Evolutionary conservation across 2,797 vertebrate genomes (phyloP), one percentile per base, ranked within the genome.

Genomic region (Poeciliopsis infans): DNA sequence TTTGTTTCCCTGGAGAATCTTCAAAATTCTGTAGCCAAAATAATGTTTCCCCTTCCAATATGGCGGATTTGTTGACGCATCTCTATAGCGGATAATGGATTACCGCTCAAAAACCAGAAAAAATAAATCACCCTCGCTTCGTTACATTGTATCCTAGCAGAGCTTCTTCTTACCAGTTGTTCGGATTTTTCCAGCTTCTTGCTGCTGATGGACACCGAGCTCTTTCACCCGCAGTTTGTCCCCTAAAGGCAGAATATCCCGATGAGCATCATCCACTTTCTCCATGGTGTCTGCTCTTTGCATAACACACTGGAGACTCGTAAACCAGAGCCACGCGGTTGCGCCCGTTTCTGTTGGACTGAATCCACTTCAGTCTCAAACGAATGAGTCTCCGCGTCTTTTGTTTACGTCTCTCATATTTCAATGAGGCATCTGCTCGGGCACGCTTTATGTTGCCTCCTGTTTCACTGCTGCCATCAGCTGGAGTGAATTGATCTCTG

Each of bases 351-450:
- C 28, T 25, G 12, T 46, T 43, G 7, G 20, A 69, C 47, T 49
- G 41, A 25, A 0, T 41, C 55, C 23, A 73, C 31, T 31, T 16
- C 7, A 36, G 10, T 64, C 16, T 36, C 33, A 66, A 66, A 39
- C 33, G 61, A 66, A 4, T 18, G 31, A 8, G 59, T 36, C 6
- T 18, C 13, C 13, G 11, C 0, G n/a, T 61, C 31, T 66, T 66
- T 66, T 66, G 33, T 39, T 39, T 66, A 23, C 8, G 28, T 33
- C 31, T 36, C 33, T 41, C 12, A 13, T 28, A n/a, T 80, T 80
- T 71, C 2, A 2, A 49, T 28, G 73, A 80, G 79, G 79, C 79
- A 80, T 39, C 51, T 59, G 31, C 31, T 0, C 43, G 39, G 73
- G 46, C 66, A 71, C 13, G 20, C 64, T 68, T 36, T 18, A 64